These are phyloP conservation scores for Melipona bicolor DNA, from an alignment of 2,888 invertebrate genomes.

Conservation along the genomic window DNA sequence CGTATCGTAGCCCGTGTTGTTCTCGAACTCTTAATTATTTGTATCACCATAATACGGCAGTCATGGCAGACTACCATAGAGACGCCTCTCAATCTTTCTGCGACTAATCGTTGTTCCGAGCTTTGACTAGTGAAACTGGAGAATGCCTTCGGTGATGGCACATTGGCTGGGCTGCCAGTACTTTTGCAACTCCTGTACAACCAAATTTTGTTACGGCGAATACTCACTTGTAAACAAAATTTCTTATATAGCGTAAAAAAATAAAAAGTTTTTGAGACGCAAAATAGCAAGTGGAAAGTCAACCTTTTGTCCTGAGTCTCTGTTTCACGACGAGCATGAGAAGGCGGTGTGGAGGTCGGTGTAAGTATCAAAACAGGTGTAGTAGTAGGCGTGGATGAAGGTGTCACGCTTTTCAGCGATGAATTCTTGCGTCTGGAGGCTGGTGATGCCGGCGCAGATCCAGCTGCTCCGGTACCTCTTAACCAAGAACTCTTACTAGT, in stretches of 20 bases:
- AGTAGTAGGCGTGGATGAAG: conserved; percentile 77
- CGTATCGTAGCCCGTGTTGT: conserved; percentile 93
- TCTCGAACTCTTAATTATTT: conserved; percentile 95
- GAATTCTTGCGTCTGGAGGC: conserved; percentile 84
- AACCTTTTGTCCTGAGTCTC: conserved; percentile 76
- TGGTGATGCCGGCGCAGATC: conserved; percentile 82
- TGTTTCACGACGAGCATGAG: conserved; percentile 69
- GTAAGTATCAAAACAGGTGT: conserved; percentile 77
- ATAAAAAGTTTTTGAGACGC: background rate
- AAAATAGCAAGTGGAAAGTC: background rate
- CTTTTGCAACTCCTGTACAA: conserved; percentile 49
- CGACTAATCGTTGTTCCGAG: conserved; percentile 80
- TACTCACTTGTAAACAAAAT: background rate
- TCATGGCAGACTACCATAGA: conserved; percentile 97
- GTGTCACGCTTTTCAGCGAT: conserved; percentile 81
- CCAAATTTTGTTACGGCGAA: background rate
- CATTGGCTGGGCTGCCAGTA: conserved; percentile 87
- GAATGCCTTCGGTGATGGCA: conserved; percentile 85
- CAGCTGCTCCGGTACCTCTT: conserved; percentile 81
- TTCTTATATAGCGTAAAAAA: too few species aligned
- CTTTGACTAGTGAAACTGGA: conserved; percentile 80
- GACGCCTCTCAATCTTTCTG: conserved; percentile 89
- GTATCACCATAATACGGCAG: conserved; percentile 96
- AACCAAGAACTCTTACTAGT: conserved; percentile 81
- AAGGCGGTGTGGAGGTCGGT: conserved; percentile 74